Evolutionary conservation across 2,888 invertebrate species (phyloP).

Genomic region (Brachypterus glaber): DNA sequence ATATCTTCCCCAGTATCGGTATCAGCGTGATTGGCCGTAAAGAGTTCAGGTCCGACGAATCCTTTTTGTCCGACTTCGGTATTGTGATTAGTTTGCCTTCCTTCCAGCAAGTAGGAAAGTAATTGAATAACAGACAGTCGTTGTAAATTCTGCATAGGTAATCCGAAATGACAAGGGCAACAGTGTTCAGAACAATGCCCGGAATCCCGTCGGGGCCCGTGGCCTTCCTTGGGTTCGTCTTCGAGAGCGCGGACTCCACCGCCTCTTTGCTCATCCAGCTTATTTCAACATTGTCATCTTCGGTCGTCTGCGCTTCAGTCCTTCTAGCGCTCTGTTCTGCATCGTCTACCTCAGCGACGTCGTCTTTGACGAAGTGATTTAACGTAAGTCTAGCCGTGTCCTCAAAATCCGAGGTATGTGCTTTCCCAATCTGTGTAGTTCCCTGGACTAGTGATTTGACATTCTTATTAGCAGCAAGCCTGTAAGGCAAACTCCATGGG

Average conservation of each 20-base stretch:
- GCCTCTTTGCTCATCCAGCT: background rate
- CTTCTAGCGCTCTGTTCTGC: background rate
- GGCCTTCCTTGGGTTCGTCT: conserved; percentile 1
- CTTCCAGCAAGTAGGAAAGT: conserved; percentile 7
- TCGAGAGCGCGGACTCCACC: background rate
- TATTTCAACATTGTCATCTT: background rate
- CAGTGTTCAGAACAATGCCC: background rate
- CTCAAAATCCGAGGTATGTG: too few relatives aligned
- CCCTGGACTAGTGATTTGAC: too few relatives aligned
- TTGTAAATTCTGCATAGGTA: conserved; percentile 2
- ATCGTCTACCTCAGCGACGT: background rate
- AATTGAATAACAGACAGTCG: background rate
- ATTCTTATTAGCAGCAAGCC: too few relatives aligned
- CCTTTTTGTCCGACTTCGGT: background rate
- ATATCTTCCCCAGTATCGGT: conserved; percentile 1
- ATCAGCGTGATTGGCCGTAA: conserved; percentile 6
- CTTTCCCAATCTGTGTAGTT: too few relatives aligned
- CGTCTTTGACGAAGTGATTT: too few relatives aligned
- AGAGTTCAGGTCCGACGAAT: background rate
- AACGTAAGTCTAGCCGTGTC: too few relatives aligned
- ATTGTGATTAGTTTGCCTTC: background rate
- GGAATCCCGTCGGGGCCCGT: background rate
- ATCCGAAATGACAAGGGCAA: background rate
- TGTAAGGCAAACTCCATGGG: too few relatives aligned
- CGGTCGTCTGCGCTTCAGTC: background rate